A percentile compares a stretch with the other conserved stretches of the same genome.
These are phyloP conservation scores for Castor canadensis DNA, from an alignment of 2,113 vertebrate genomes.

Conservation along the genomic window DNA sequence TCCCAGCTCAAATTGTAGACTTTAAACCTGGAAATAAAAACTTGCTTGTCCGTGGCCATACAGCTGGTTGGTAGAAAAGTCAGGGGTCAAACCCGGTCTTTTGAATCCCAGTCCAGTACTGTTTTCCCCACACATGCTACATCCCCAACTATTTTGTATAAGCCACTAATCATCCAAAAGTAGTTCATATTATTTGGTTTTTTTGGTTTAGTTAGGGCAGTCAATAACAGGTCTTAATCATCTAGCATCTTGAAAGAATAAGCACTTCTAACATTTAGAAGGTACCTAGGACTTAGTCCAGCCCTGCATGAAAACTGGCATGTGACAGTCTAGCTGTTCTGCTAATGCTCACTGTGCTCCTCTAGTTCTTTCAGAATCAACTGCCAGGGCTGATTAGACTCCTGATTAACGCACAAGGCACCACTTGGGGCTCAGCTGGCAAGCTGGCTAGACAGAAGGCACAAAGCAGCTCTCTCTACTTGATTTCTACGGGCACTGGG, in stretches of 20 bases:
- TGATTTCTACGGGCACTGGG: neutral
- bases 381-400: slow-evolving; percentile 66
- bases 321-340: slow-evolving; percentile 1
- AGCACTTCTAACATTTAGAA: slow-evolving; percentile 47
- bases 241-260: slow-evolving; percentile 13
- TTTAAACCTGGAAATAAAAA: neutral
- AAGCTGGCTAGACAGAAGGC: slow-evolving; percentile 17
- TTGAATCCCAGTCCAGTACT: neutral
- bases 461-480: neutral
- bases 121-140: neutral
- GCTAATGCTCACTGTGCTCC: neutral
- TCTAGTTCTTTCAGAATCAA: slow-evolving; percentile 22
- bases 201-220: neutral
- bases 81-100: neutral
- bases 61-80: neutral
- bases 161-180: neutral
- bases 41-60: neutral
- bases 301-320: neutral
- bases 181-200: neutral
- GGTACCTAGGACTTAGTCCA: neutral
- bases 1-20: neutral
- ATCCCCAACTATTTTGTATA: neutral
- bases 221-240: neutral
- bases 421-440: slow-evolving; percentile 28
- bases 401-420: slow-evolving; percentile 40